These are phyloP conservation scores for Carpatolechia fugitivella DNA, from an alignment of 2,888 invertebrate species.

Conservation along the genomic window DNA sequence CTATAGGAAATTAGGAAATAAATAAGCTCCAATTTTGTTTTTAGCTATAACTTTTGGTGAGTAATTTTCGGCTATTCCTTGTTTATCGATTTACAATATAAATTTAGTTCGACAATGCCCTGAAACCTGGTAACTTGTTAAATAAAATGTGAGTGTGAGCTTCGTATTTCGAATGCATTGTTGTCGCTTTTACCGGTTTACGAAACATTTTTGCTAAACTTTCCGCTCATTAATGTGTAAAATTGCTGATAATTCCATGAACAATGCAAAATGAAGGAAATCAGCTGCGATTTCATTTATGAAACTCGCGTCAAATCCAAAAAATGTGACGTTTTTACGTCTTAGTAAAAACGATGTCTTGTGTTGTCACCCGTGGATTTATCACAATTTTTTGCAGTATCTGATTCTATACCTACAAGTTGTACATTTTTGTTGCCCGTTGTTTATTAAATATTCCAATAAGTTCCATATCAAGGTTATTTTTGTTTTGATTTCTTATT, in stretches of 20 bases:
- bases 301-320: constrained; percentile 28
- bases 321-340: constrained; percentile 2
- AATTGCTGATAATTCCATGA: constrained; percentile 14
- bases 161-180: constrained; percentile 40
- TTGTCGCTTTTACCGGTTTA: constrained; percentile 49
- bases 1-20: constrained; percentile 64
- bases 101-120: constrained; percentile 14
- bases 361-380: neutral
- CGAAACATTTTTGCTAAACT: constrained; percentile 26
- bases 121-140: neutral
- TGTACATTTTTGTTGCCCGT: neutral
- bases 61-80: constrained; percentile 39
- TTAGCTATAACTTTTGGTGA: constrained; percentile 54
- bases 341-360: neutral
- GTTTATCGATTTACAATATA: constrained; percentile 18
- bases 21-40: constrained; percentile 61
- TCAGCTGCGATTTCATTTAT: constrained; percentile 37
- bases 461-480: neutral
- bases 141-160: constrained; percentile 25
- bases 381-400: neutral
- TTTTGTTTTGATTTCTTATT: neutral
- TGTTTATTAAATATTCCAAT: neutral
- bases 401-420: neutral
- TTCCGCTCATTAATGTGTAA: constrained; percentile 32
- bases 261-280: neutral